Conservation (phyloP, 2,888 invertebrate genomes). For the Agrochola circellaris region DNA sequence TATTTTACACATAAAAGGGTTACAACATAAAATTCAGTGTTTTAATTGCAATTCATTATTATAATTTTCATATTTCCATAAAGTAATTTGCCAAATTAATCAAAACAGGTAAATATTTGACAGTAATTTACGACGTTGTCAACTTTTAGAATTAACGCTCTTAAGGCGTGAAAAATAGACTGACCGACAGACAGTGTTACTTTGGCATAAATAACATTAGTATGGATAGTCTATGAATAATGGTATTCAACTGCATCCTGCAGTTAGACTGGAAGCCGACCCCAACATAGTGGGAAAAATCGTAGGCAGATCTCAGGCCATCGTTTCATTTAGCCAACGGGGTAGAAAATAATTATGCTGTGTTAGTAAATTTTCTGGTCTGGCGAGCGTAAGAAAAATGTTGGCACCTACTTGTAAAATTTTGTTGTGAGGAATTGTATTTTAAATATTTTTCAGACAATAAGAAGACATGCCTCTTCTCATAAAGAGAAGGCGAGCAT, state of each 20-base stretch:
- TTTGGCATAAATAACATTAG: too few species aligned
- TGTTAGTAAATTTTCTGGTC: slow-evolving; percentile 47
- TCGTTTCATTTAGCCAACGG: slow-evolving; percentile 13
- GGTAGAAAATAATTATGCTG: slow-evolving; percentile 27
- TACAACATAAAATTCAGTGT: too few species aligned
- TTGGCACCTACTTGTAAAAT: not conserved
- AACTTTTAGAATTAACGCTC: too few species aligned
- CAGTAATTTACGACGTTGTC: too few species aligned
- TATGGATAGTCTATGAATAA: not conserved
- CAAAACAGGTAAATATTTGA: too few species aligned
- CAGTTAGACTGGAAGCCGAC: not conserved
- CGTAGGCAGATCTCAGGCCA: not conserved
- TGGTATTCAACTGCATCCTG: not conserved
- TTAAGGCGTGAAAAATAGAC: too few species aligned
- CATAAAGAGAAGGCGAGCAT: too few species aligned
- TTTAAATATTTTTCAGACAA: not conserved
- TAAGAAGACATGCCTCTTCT: too few species aligned
- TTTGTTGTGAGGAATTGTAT: not conserved
- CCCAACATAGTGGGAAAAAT: not conserved
- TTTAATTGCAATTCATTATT: too few species aligned
- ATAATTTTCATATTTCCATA: too few species aligned
- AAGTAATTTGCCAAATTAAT: too few species aligned
- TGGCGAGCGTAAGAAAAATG: slow-evolving; percentile 15
- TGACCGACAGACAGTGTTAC: not conserved
- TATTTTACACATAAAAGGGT: too few species aligned